These are phyloP conservation scores for Proctacanthus coquilletti DNA, from an alignment of 1,140 invertebrate species.

Conservation along the genomic window DNA sequence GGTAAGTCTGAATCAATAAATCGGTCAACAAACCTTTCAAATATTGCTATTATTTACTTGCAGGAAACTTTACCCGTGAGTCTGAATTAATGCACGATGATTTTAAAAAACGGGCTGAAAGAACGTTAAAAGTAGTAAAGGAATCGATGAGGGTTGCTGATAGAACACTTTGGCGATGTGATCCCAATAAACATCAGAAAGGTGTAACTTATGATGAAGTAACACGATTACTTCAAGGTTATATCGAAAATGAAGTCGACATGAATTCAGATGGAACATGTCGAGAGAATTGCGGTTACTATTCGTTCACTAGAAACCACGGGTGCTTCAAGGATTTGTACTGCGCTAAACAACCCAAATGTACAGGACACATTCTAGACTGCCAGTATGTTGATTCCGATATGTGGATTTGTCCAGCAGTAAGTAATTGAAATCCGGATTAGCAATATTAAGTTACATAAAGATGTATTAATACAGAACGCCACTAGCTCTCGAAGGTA, in stretches of 20 bases:
- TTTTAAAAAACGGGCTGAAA: conserved; percentile 44
- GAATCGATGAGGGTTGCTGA: conserved; percentile 46
- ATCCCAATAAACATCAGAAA: conserved; percentile 35
- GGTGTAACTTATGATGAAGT: too few relatives aligned
- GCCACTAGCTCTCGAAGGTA: conserved; percentile 45
- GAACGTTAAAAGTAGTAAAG: conserved; percentile 47
- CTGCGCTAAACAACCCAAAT: conserved; percentile 48
- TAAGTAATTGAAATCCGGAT: conserved; percentile 28
- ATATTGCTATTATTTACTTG: background rate
- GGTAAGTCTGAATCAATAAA: conserved; percentile 32
- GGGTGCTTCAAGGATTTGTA: conserved; percentile 55
- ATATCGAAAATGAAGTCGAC: conserved; percentile 77
- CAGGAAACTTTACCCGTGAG: conserved; percentile 51
- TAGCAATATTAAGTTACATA: too few relatives aligned
- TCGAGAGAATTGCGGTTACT: conserved; percentile 63
- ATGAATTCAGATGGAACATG: conserved; percentile 59
- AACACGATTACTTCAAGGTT: conserved; percentile 68
- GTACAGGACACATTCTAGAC: conserved; percentile 56
- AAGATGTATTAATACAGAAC: conserved; percentile 28
- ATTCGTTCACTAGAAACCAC: conserved; percentile 50
- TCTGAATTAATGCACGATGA: conserved; percentile 42
- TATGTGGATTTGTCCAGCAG: conserved; percentile 65
- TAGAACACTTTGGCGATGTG: conserved; percentile 58
- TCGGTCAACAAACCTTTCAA: background rate
- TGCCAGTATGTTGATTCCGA: conserved; percentile 72